Percentiles rank a stretch among this genome's conserved stretches.
These are phyloP conservation scores for Crepidodera aurea DNA, from an alignment of 2,888 invertebrate genomes.

Conservation along the genomic window DNA sequence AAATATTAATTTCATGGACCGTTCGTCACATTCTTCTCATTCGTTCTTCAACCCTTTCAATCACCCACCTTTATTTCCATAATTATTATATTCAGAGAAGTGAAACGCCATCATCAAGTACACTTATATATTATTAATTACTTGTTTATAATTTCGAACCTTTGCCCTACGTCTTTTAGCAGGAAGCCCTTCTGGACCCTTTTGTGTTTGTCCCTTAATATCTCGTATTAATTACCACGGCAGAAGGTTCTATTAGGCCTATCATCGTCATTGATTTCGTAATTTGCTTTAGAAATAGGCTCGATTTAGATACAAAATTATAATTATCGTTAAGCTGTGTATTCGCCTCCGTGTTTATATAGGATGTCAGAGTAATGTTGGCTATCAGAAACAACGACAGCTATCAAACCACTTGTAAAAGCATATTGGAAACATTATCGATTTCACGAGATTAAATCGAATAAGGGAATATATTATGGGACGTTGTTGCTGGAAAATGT, in stretches of 20 bases:
- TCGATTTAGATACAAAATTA: conserved; percentile 28
- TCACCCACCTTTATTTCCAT: conserved; percentile 8
- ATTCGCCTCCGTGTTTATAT: conserved; percentile 21
- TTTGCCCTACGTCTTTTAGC: conserved; percentile 20
- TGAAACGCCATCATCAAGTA: conserved; percentile 15
- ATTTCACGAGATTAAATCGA: neutral
- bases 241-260: conserved; percentile 23
- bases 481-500: too few relatives aligned
- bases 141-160: conserved; percentile 26
- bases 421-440: neutral
- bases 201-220: conserved; percentile 29
- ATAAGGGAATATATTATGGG: too few relatives aligned
- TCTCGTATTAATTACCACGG: conserved; percentile 25
- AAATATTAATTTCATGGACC: neutral
- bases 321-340: conserved; percentile 25
- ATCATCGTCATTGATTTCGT: conserved; percentile 31
- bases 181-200: conserved; percentile 14
- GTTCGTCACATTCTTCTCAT: neutral
- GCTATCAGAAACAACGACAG: conserved; percentile 8
- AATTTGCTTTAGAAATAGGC: conserved; percentile 28
- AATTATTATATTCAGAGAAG: conserved; percentile 12
- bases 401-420: neutral
- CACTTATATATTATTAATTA: conserved; percentile 18
- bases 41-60: neutral
- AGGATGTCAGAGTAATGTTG: conserved; percentile 20